Evolutionary conservation across 2,888 invertebrate species (phyloP), one percentile per base, ranked within the genome.

Genomic region (Vesta saturnalis): DNA sequence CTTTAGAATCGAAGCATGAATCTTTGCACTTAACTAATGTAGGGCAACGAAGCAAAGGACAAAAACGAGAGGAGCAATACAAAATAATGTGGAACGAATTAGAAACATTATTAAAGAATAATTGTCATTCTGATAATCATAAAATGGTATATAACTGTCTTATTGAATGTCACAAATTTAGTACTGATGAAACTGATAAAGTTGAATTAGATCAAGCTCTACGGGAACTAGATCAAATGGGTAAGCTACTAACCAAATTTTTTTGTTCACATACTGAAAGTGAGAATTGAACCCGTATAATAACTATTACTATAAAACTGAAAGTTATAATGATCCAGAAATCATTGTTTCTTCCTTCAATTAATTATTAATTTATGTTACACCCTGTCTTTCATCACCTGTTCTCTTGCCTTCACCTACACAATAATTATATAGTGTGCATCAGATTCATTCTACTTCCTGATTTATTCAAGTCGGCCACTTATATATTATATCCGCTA

Each of bases 51-150:
- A 90, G 81, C 18, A 85, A 84, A 74, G 85, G 86, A 0, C 84
- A 84, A 8, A 90, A 91, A 18, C 88, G 92, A 72, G 96, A 97
- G 76, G 97, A 97, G 79, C 95, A 96, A 77, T 97, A 97, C 85
- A 90, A 94, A 54, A 88, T 94, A 22, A 89, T 97, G 82, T 98
- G 97, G 93, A 88, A 89, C 23, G 97, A 98, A 81, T 83, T 97
- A 56, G 97, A 97, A 81, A 90, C 90, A 10, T 86, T 96, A 39
- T 85, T 97, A 0, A 91, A 93, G 62, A 89, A 90, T 21, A 92
- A 94, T 81, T 88, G 92, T 21, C 92, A 92, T 60, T 92, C 95
- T 0, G 86, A 91, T 1, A 91, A 90, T 73, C 97, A 97, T 80
- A 89, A 90, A 69, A 89, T 90, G 66, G 87, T 96, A 15, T 85